Base-by-base conservation (phyloP, 2,888 invertebrate species). In the Julus scanicus region DNA sequence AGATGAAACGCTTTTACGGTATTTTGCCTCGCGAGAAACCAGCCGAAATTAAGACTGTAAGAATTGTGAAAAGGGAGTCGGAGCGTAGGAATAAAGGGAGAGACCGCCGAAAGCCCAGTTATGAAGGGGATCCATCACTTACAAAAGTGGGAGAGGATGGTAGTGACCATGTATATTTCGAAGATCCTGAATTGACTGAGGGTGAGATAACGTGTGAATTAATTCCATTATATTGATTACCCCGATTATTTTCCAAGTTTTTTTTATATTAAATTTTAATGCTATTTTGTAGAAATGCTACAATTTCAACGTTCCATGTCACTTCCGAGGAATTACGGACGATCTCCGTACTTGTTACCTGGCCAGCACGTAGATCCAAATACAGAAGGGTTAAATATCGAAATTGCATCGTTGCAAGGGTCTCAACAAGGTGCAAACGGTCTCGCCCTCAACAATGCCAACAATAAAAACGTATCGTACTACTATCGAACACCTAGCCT, bases 11-110 rank as follows among this genome's bases (percentile, higher is more conserved):
- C 89, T 93, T 93, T 90, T 94, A 93, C 91, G 95, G 94, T 89
- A 95, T 95, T 91, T 93, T 95, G 87, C 95, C 94, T 0, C 95
- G 95, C 88, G 97, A 97, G 91, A 97, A 97, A 89, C 92, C 93
- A 95, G 96, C 90, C 92, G 97, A 97, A 93, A 96, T 97, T 89
- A 97, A 97, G 94, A 98, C 98, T 0, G 98, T 98, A 29, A 94
- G 98, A 89, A 97, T 98, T 91, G 97, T 98, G 0, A 98, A 98
- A 93, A 94, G 97, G 17, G 97, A 97, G 92, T 96, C 97, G 39
- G 97, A 97, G 92, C 94, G 97, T 88, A 94, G 97, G 0, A 96
- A 96, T 29, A 90, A 90, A 84, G 89, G 88, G 9, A 89, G 90
- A 83, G 90, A 90, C 85, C 90, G 90, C 53, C 89, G 90, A 40